Percentiles rank a stretch among this genome's conserved stretches.
Evolutionary conservation across 2,888 invertebrate genomes (phyloP).

Genomic region (Acronicta alni): DNA sequence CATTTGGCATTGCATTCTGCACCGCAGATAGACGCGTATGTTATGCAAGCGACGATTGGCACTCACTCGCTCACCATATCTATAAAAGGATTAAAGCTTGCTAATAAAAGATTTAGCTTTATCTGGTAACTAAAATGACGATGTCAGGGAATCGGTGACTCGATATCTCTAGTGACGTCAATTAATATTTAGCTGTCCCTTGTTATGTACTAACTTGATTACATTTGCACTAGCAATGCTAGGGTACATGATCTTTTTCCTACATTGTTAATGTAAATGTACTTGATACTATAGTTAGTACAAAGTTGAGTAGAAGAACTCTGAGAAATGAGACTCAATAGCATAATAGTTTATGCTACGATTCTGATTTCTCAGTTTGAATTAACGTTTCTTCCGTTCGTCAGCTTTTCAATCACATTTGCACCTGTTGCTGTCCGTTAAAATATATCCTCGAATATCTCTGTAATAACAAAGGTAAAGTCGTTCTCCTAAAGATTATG

Average conservation of each 20-base stretch:
- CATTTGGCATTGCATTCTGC: constrained; percentile 60
- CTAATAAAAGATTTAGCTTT: not conserved
- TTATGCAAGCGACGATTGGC: constrained; percentile 45
- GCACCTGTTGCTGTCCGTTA: constrained; percentile 1
- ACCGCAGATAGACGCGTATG: constrained; percentile 35
- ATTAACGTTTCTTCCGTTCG: no score
- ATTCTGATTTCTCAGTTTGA: no score
- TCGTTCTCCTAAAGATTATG: constrained; percentile 25
- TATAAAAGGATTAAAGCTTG: constrained; percentile 10
- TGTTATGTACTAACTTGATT: not conserved
- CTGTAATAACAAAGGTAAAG: constrained; percentile 12
- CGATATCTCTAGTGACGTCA: constrained; percentile 2
- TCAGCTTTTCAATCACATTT: not conserved
- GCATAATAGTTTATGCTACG: no score
- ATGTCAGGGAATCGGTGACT: not conserved
- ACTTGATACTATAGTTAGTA: no score
- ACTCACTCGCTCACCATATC: constrained; percentile 18
- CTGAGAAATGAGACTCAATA: no score
- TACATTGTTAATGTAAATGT: no score
- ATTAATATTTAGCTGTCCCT: not conserved
- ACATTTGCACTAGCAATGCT: no score
- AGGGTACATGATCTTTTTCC: no score
- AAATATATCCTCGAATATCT: constrained; percentile 4
- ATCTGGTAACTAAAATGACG: not conserved
- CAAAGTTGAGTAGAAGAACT: no score